Conservation (phyloP, 2,888 invertebrate genomes). For the Bellardia pandia region DNA sequence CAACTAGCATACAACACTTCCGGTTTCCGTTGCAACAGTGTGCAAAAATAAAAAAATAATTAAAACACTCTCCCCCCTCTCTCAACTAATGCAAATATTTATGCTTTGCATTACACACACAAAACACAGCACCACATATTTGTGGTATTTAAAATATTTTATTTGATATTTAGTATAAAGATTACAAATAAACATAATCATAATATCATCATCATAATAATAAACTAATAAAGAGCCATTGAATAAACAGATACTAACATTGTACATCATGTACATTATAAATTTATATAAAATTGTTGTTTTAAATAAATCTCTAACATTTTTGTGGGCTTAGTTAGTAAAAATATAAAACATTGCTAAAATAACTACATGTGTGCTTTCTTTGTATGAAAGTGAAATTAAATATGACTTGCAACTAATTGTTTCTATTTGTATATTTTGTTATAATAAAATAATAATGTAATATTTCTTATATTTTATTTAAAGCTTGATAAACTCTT, state of each 20-base stretch:
- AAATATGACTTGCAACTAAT: neutral
- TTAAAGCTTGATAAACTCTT: slow-evolving; percentile 3
- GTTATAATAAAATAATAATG: slow-evolving; percentile 5
- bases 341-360: neutral
- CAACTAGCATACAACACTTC: slow-evolving; percentile 53
- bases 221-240: slow-evolving; percentile 27
- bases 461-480: slow-evolving; percentile 2
- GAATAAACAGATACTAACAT: slow-evolving; percentile 14
- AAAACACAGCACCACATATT: slow-evolving; percentile 12
- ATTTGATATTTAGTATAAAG: slow-evolving; percentile 30
- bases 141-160: slow-evolving; percentile 58
- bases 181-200: slow-evolving; percentile 8
- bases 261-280: neutral
- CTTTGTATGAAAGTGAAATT: slow-evolving; percentile 34
- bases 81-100: slow-evolving; percentile 17
- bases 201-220: neutral
- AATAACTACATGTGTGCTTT: neutral
- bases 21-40: slow-evolving; percentile 56
- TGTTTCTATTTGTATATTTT: neutral
- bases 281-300: slow-evolving; percentile 35
- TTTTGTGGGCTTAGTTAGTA: neutral
- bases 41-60: slow-evolving; percentile 12
- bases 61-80: no score
- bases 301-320: slow-evolving; percentile 11
- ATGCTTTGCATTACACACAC: neutral